phyloP scores from a whole-genome alignment of 2,113 vertebrate species.

The Thinocorus orbignyianus region DNA sequence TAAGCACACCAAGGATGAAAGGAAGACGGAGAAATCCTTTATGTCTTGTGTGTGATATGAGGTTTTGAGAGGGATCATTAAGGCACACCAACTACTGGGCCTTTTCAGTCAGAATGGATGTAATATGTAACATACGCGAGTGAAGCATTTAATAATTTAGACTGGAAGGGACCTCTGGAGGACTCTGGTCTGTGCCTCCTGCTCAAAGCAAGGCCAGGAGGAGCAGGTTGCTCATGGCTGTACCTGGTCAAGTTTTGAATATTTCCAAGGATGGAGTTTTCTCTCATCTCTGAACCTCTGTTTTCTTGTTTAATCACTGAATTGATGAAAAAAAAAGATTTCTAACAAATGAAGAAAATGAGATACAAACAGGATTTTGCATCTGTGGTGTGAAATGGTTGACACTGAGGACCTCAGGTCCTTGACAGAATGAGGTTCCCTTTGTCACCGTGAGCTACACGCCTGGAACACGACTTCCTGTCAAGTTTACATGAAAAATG shows the following conservation, averaged over 20 bases:
- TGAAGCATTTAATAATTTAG: neutral
- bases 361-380: neutral
- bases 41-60: neutral
- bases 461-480: neutral
- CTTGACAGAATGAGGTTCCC: neutral
- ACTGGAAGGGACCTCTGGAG: neutral
- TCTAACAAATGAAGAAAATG: neutral
- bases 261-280: neutral
- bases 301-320: neutral
- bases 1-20: neutral
- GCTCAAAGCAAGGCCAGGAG: neutral
- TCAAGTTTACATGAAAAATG: neutral
- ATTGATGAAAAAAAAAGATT: neutral
- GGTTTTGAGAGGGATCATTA: neutral
- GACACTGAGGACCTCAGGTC: neutral
- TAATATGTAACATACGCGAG: neutral
- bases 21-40: neutral
- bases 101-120: neutral
- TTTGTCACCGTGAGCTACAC: accelerated
- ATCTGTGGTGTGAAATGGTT: neutral
- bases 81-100: neutral
- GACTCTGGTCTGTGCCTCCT: neutral
- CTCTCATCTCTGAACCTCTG: neutral
- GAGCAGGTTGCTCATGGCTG: neutral
- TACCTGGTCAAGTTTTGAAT: neutral